phyloP scores from a whole-genome alignment of 1,140 invertebrate species.

The Drosophila repletoides region DNA sequence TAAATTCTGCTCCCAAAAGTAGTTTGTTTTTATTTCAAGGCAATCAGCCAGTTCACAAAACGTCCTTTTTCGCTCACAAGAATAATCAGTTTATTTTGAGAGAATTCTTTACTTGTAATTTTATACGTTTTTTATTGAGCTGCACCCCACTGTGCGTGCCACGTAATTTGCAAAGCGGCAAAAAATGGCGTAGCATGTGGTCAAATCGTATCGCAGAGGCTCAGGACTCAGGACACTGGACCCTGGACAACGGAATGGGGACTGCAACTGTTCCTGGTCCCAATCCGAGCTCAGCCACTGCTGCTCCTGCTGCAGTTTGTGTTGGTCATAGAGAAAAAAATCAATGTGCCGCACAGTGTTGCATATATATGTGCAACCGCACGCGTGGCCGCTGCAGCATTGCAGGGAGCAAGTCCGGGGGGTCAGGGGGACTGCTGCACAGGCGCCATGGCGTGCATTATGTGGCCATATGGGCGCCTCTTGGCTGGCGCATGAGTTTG shows the following conservation, averaged over 20 bases:
- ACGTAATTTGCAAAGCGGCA: conserved; percentile 57
- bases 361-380: conserved; percentile 14
- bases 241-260: not conserved
- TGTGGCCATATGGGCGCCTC: conserved; percentile 57
- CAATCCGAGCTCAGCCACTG: not conserved
- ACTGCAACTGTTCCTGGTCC: not conserved
- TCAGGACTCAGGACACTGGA: conserved; percentile 10
- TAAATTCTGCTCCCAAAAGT: too few relatives aligned
- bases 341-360: conserved; percentile 50
- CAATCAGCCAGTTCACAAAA: too few relatives aligned
- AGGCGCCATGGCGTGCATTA: conserved; percentile 71
- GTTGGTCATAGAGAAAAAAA: conserved; percentile 55
- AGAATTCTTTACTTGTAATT: not conserved
- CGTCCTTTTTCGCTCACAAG: too few relatives aligned
- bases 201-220: conserved; percentile 43
- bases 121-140: too few relatives aligned
- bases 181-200: conserved; percentile 57
- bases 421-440: conserved; percentile 5
- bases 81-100: not conserved
- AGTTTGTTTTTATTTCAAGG: too few relatives aligned
- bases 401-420: not conserved
- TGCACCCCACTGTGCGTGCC: conserved; percentile 18
- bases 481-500: conserved; percentile 45
- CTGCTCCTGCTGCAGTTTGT: conserved; percentile 4
- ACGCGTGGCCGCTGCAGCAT: conserved; percentile 38